Percentiles rank a stretch among this genome's conserved stretches.
Conservation (phyloP, 2,888 invertebrate species). For the Brenthis daphne region DNA sequence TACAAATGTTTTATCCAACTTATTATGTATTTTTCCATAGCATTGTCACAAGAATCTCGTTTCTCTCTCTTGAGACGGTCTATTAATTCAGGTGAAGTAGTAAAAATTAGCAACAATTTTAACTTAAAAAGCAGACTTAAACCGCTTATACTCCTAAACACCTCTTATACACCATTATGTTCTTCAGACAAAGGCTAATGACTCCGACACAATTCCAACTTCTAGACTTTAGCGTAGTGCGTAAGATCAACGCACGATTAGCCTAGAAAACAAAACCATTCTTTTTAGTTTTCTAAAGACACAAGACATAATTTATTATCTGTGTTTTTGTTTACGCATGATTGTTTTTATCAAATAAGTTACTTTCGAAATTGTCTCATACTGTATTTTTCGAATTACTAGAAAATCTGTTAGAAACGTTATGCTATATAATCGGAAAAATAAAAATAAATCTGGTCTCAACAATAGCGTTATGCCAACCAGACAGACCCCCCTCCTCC, state of each 20-base stretch:
- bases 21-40: constrained; percentile 3
- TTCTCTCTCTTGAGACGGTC: not conserved
- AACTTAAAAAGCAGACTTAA: constrained; percentile 25
- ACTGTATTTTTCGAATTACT: too few relatives aligned
- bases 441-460: too few relatives aligned
- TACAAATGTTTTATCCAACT: too few relatives aligned
- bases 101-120: constrained; percentile 28
- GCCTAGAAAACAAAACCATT: constrained; percentile 10
- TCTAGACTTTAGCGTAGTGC: constrained; percentile 28
- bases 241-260: constrained; percentile 34
- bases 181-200: constrained; percentile 75
- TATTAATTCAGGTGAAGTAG: constrained; percentile 20
- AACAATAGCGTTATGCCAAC: too few relatives aligned
- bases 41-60: constrained; percentile 9
- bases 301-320: not conserved
- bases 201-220: constrained; percentile 45
- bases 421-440: too few relatives aligned
- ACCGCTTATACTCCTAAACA: constrained; percentile 33
- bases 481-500: too few relatives aligned
- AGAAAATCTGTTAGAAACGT: too few relatives aligned
- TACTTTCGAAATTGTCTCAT: too few relatives aligned
- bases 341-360: not conserved
- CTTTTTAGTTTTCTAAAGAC: not conserved
- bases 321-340: not conserved
- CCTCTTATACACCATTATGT: constrained; percentile 58